These are phyloP conservation scores for Fundulus diaphanus DNA, from an alignment of 2,797 vertebrate genomes.

Conservation along the genomic window DNA sequence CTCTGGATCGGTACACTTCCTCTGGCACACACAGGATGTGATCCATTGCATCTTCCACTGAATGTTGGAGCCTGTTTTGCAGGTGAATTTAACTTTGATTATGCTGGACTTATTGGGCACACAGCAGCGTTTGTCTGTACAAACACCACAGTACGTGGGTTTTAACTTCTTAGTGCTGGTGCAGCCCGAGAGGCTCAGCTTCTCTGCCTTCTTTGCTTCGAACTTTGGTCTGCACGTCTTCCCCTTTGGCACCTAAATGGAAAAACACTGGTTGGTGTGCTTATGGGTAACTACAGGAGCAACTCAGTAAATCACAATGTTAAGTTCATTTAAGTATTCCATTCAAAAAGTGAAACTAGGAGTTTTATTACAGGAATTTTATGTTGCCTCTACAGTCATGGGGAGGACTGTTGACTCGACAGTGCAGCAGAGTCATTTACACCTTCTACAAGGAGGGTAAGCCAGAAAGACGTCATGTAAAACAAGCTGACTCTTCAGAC, in stretches of 20 bases:
- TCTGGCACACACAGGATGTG: conserved; percentile 92
- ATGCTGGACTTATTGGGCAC: conserved; percentile 88
- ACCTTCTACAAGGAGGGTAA: too few species aligned
- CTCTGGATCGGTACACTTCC: conserved; percentile 84
- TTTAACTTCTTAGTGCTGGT: conserved; percentile 86
- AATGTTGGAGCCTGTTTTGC: conserved; percentile 82
- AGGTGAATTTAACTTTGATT: conserved; percentile 89
- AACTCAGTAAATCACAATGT: background rate
- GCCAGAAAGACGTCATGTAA: too few species aligned
- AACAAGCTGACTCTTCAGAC: background rate
- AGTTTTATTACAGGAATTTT: background rate
- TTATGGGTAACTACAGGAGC: background rate
- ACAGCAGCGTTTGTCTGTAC: conserved; percentile 92
- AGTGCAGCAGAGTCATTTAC: too few species aligned
- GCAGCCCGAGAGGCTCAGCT: conserved; percentile 89
- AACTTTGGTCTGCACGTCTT: conserved; percentile 90
- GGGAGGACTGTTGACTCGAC: background rate
- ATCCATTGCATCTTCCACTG: conserved; percentile 98
- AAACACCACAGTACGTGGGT: conserved; percentile 91
- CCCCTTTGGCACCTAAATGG: conserved; percentile 86
- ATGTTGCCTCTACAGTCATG: background rate
- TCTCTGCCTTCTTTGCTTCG: conserved; percentile 87
- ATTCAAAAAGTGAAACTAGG: background rate
- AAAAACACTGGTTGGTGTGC: background rate
- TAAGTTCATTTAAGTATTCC: background rate